A percentile compares a stretch with the other conserved stretches of the same genome.
Conservation (phyloP, 1,140 invertebrate genomes). For the Anagrus nilaparvatae region DNA sequence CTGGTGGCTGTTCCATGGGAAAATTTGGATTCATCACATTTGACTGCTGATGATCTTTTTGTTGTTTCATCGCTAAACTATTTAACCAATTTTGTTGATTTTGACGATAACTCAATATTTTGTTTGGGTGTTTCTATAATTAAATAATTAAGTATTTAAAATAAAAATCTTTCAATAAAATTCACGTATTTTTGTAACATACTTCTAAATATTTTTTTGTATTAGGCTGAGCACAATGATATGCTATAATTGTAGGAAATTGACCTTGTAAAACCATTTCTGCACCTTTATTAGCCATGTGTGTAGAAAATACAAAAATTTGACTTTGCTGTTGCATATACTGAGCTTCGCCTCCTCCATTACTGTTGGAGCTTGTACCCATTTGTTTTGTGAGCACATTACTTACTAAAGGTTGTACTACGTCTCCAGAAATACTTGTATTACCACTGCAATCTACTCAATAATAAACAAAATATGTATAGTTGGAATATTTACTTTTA, state of each 20-base stretch:
- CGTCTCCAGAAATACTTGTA: constrained; percentile 39
- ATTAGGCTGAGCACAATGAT: constrained; percentile 87
- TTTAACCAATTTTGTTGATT: constrained; percentile 73
- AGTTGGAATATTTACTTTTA: no score
- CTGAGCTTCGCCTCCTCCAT: constrained; percentile 50
- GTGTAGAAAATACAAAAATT: constrained; percentile 95
- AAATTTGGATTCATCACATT: constrained; percentile 37
- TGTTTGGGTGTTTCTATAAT: constrained; percentile 76
- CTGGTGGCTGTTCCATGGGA: constrained; percentile 36
- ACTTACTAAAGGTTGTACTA: constrained; percentile 61
- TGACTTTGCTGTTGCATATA: constrained; percentile 95
- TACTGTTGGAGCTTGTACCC: constrained; percentile 53
- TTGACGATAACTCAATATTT: constrained; percentile 77
- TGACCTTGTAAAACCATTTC: constrained; percentile 83
- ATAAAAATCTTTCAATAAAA: constrained; percentile 4
- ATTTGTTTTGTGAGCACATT: constrained; percentile 73
- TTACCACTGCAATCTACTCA: constrained; percentile 32
- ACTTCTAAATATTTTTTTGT: constrained; percentile 94
- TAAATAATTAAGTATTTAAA: neutral
- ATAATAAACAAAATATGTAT: no score
- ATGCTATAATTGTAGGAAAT: constrained; percentile 86
- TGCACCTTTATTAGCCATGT: constrained; percentile 87
- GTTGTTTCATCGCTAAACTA: constrained; percentile 66
- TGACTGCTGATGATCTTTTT: constrained; percentile 46
- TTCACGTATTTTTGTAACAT: constrained; percentile 16